Percentiles rank a stretch among this genome's conserved stretches.
Conservation (phyloP, 2,797 vertebrate species). For the Manis javanica region DNA sequence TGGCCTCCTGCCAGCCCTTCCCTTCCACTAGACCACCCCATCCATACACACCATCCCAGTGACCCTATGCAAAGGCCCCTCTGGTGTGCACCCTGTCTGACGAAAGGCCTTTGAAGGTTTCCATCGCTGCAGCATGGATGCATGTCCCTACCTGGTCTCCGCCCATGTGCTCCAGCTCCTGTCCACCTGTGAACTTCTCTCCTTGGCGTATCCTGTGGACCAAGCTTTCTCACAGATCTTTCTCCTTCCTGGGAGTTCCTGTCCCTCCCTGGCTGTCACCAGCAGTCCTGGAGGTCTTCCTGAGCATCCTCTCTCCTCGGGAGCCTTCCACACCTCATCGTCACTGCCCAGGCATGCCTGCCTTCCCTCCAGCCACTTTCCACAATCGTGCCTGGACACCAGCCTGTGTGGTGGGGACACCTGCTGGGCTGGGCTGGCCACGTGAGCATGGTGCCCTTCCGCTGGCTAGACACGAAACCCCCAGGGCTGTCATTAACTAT, state of each 20-base stretch:
- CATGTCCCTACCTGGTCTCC: fast-evolving
- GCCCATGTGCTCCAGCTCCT: fast-evolving
- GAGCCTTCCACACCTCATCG: background rate
- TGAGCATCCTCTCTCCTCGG: background rate
- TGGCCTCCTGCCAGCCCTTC: background rate
- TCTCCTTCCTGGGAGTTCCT: background rate
- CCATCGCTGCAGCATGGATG: fast-evolving
- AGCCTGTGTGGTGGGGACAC: fast-evolving
- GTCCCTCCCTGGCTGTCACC: background rate
- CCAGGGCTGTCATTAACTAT: fast-evolving
- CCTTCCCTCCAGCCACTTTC: background rate
- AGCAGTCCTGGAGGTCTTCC: background rate
- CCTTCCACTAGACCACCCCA: background rate
- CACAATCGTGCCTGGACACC: background rate
- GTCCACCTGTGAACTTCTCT: fast-evolving
- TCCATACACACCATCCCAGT: background rate
- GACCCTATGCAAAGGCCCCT: background rate
- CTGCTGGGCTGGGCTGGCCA: fast-evolving
- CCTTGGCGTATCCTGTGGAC: background rate
- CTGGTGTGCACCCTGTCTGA: fast-evolving
- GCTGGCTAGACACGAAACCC: fast-evolving
- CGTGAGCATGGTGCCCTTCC: fast-evolving
- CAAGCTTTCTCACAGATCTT: background rate
- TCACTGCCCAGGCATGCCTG: background rate
- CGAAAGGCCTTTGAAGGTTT: too few relatives aligned